A percentile compares a stretch with the other conserved stretches of the same genome.
Conservation (phyloP, 1,140 invertebrate genomes). For the Dinoponera quadriceps region DNA sequence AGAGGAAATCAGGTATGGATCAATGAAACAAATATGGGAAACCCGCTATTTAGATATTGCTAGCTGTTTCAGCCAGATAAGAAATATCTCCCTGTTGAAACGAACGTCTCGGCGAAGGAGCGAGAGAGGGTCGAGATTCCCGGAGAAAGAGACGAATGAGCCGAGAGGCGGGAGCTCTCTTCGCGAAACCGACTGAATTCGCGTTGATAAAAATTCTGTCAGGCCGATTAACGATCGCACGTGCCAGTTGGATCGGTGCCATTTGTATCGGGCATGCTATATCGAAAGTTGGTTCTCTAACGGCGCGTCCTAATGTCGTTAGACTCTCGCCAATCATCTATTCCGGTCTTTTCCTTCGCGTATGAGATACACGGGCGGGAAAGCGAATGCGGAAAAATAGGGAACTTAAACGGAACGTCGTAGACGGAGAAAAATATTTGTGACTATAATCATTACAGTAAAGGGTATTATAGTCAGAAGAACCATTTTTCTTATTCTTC, state of each 20-base stretch:
- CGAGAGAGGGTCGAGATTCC: slow-evolving; percentile 36
- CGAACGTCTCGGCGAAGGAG: slow-evolving; percentile 25
- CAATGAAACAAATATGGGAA: neutral
- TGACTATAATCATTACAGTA: too few relatives aligned
- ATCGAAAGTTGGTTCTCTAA: slow-evolving; percentile 44
- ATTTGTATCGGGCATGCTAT: slow-evolving; percentile 49
- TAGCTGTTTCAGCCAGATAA: slow-evolving; percentile 6
- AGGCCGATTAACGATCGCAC: slow-evolving; percentile 59
- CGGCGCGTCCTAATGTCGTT: slow-evolving; percentile 22
- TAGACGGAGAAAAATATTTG: too few relatives aligned
- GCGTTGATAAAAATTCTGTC: slow-evolving; percentile 62
- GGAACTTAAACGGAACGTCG: neutral
- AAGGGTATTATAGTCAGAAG: too few relatives aligned
- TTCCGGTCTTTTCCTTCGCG: neutral
- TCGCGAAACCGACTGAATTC: slow-evolving; percentile 44
- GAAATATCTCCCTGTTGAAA: slow-evolving; percentile 30
- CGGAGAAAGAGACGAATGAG: slow-evolving; percentile 33
- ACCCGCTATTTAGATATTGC: slow-evolving; percentile 25
- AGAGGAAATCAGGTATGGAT: neutral
- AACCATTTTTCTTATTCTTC: too few relatives aligned
- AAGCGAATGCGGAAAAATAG: neutral
- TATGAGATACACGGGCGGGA: slow-evolving; percentile 17
- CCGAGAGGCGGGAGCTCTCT: slow-evolving; percentile 19
- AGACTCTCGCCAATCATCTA: slow-evolving; percentile 8
- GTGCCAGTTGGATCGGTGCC: slow-evolving; percentile 62